phyloP scores from a whole-genome alignment of 1,140 invertebrate genomes.

The Calliopsis andreniformis region DNA sequence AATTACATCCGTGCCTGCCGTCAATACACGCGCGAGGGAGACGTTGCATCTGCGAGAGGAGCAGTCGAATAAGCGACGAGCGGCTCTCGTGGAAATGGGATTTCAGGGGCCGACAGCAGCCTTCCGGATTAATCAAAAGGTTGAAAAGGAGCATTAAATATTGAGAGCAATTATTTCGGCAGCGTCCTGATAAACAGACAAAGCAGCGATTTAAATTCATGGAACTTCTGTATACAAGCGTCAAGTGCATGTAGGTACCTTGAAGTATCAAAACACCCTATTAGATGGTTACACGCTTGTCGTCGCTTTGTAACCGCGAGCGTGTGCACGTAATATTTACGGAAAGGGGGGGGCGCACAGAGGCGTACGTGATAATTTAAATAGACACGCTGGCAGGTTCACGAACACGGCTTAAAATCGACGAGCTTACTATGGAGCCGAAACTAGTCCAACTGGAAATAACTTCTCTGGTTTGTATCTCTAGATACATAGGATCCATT shows the following conservation, averaged over 20 bases:
- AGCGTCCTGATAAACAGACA: background rate
- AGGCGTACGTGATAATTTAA: too few relatives aligned
- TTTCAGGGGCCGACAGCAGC: background rate
- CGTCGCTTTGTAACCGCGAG: too few relatives aligned
- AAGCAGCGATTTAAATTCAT: slow-evolving; percentile 12
- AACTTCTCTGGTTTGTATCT: too few relatives aligned
- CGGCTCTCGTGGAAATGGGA: background rate
- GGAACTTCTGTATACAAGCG: background rate
- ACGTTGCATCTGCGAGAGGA: background rate
- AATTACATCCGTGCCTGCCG: slow-evolving; percentile 40
- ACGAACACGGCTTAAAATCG: too few relatives aligned
- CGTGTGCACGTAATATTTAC: too few relatives aligned
- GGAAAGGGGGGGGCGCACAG: too few relatives aligned
- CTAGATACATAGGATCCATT: too few relatives aligned
- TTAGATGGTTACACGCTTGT: too few relatives aligned
- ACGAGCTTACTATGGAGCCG: too few relatives aligned
- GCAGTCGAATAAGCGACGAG: background rate
- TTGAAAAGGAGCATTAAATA: background rate
- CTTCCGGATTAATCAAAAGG: background rate
- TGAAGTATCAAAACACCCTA: too few relatives aligned
- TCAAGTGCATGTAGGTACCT: background rate
- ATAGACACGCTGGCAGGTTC: too few relatives aligned
- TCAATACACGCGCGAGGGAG: slow-evolving; percentile 1
- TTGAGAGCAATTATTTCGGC: background rate
- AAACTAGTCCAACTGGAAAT: too few relatives aligned